Conservation (phyloP, 2,797 vertebrate species). For the Platyrinchus mystaceus region DNA sequence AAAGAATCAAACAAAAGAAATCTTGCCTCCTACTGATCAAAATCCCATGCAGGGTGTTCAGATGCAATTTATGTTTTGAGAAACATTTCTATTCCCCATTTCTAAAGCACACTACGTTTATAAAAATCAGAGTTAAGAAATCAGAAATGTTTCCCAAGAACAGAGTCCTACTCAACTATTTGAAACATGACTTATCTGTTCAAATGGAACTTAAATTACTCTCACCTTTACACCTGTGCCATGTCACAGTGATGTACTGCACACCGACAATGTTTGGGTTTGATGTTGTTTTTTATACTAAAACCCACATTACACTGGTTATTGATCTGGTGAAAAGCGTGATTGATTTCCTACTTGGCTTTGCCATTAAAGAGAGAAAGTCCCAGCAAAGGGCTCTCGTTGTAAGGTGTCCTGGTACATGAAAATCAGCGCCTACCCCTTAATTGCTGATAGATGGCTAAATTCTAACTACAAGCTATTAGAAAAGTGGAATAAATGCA, state of each 20-base stretch:
- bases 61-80: background rate
- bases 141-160: background rate
- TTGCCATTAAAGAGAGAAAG: background rate
- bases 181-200: background rate
- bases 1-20: background rate
- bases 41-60: background rate
- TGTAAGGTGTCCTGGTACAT: background rate
- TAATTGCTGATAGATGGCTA: conserved; percentile 39
- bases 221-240: background rate
- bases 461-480: background rate
- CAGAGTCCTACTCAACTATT: background rate
- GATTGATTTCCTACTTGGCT: background rate
- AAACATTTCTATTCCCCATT: background rate
- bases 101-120: background rate
- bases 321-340: background rate
- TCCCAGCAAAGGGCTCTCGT: background rate
- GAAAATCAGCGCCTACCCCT: background rate
- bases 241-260: background rate
- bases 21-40: background rate
- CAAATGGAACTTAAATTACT: background rate
- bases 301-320: background rate
- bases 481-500: background rate
- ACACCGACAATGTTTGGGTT: background rate
- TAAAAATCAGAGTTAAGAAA: conserved; percentile 4
- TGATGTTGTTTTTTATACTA: background rate